Evolutionary conservation across 2,113 vertebrate species (phyloP).

Genomic region (Falco punctatus): DNA sequence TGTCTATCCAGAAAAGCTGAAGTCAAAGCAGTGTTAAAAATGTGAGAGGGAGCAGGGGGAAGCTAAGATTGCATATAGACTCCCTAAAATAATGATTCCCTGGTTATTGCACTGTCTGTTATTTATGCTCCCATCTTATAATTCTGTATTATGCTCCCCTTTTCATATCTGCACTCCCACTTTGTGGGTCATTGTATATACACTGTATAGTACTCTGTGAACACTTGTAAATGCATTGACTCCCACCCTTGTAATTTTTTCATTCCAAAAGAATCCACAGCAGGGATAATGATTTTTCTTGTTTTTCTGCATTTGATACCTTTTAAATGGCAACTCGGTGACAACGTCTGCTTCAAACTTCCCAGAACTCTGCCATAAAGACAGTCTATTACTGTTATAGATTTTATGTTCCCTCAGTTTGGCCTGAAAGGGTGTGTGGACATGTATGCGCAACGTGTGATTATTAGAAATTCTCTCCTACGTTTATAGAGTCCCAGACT

Average conservation of each 20-base stretch:
- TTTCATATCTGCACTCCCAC: background rate
- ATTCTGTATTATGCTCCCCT: constrained; percentile 10
- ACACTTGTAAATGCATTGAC: background rate
- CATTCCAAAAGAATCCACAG: background rate
- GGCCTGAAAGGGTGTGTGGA: background rate
- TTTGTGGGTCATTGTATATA: background rate
- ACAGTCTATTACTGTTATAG: background rate
- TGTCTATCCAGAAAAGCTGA: background rate
- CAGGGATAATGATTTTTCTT: constrained; percentile 18
- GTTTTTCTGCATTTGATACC: background rate
- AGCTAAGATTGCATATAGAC: background rate
- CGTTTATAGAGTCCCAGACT: background rate
- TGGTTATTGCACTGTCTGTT: constrained; percentile 19
- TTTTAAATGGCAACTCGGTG: background rate
- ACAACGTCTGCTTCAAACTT: constrained; percentile 34
- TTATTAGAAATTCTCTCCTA: constrained; percentile 18
- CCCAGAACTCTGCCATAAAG: background rate
- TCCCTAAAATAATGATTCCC: constrained; percentile 14
- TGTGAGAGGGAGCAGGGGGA: background rate
- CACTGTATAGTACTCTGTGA: background rate
- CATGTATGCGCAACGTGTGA: background rate
- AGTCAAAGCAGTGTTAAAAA: constrained; percentile 25
- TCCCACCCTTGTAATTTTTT: background rate
- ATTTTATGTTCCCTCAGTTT: constrained; percentile 9
- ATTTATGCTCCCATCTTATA: constrained; percentile 17